phyloP scores from a whole-genome alignment of 35 echinoderm and acorn worm genomes.

The Amphiura filiformis region DNA sequence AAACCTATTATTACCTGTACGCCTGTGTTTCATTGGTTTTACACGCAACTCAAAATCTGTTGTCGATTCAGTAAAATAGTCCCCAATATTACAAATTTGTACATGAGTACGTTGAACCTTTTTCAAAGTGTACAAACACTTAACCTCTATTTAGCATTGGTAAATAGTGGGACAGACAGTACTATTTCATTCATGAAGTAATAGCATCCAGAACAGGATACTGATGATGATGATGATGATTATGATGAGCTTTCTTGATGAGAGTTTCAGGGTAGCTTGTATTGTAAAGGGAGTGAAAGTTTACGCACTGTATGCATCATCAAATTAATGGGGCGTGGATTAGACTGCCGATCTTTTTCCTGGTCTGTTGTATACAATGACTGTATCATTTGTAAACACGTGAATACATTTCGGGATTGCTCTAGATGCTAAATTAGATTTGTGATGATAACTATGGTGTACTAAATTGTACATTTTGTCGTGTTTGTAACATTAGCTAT shows the following conservation, averaged over 20 bases:
- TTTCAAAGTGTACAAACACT: no score
- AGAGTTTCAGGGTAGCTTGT: neutral
- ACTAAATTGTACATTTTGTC: no score
- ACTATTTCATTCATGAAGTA: slow-evolving; percentile 8
- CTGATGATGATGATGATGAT: neutral
- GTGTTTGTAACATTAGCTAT: no score
- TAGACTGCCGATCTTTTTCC: neutral
- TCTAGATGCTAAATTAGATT: neutral
- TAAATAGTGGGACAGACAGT: no score
- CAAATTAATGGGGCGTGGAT: slow-evolving; percentile 2
- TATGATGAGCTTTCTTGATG: neutral
- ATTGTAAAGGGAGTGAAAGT: neutral
- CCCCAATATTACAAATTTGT: no score
- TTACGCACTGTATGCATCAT: slow-evolving; percentile 2
- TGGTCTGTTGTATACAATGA: no score
- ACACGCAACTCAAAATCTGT: no score
- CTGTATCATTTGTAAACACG: neutral
- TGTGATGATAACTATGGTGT: neutral
- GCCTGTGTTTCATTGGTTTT: no score
- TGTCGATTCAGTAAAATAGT: no score
- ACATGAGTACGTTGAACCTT: no score
- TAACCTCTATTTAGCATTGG: no score
- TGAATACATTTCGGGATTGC: neutral
- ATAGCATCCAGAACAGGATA: neutral
- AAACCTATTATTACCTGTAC: no score